These are phyloP conservation scores for Pao palembangensis DNA, from an alignment of 2,113 vertebrate genomes.

Conservation along the genomic window DNA sequence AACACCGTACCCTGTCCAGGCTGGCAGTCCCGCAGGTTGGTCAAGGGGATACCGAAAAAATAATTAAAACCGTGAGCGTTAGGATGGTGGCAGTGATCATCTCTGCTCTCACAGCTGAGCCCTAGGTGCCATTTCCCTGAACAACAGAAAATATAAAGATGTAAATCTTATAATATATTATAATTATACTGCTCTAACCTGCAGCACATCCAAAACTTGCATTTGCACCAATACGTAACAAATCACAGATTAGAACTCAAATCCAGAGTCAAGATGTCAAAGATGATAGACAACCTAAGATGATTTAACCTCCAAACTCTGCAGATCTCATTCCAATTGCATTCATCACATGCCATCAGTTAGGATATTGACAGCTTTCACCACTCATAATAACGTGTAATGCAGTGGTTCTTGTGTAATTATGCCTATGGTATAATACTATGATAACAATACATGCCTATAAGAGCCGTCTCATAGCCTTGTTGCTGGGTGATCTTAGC, in stretches of 20 bases:
- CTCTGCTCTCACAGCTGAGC: constrained; percentile 77
- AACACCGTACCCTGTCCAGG: constrained; percentile 77
- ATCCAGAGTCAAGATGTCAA: too few species aligned
- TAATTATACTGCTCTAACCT: too few species aligned
- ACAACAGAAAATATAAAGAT: not conserved
- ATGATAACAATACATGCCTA: constrained; percentile 48
- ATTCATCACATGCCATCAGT: too few species aligned
- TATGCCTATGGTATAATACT: not conserved
- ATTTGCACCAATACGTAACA: too few species aligned
- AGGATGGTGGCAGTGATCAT: constrained; percentile 89
- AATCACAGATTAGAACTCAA: too few species aligned
- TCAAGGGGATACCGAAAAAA: constrained; percentile 83
- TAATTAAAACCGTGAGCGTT: constrained; percentile 81
- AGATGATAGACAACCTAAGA: too few species aligned
- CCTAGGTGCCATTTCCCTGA: constrained; percentile 91
- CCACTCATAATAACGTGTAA: too few species aligned
- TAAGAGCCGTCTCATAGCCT: constrained; percentile 80
- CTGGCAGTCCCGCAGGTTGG: constrained; percentile 86
- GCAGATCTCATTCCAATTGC: too few species aligned
- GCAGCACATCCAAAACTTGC: too few species aligned
- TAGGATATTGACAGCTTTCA: too few species aligned
- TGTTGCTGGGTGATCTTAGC: constrained; percentile 74
- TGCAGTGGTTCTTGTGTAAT: not conserved
- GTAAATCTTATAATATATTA: not conserved
- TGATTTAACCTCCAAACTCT: too few species aligned